Conservation (phyloP, 2,113 vertebrate species). For the Dicrurus megarhynchus region DNA sequence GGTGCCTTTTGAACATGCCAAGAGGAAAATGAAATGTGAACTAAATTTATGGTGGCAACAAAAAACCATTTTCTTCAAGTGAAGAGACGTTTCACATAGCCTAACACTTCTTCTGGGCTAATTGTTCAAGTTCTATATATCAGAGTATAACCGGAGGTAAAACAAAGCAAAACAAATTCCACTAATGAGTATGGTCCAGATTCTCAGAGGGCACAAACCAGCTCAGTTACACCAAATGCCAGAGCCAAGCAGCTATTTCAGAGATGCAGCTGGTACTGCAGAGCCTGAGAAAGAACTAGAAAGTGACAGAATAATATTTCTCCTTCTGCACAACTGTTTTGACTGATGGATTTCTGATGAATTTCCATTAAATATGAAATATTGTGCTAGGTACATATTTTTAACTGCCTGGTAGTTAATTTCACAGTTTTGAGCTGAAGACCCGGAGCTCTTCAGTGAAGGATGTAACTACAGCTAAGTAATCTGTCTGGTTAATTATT, state of each 20-base stretch:
- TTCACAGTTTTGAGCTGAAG: not conserved
- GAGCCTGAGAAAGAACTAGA: not conserved
- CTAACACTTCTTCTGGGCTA: slow-evolving; percentile 4
- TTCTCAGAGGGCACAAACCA: not conserved
- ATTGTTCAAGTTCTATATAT: slow-evolving; percentile 33
- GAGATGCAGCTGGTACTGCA: not conserved
- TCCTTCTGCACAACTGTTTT: not conserved
- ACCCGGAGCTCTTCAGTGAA: not conserved
- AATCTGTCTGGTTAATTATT: slow-evolving; percentile 25
- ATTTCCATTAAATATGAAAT: slow-evolving; percentile 48
- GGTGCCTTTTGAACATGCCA: not conserved
- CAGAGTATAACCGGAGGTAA: not conserved
- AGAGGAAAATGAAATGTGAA: slow-evolving; percentile 33
- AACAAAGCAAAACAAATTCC: slow-evolving; percentile 20
- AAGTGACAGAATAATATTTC: not conserved
- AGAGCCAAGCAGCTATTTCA: not conserved
- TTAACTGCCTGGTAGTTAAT: slow-evolving; percentile 41
- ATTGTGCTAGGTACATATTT: slow-evolving; percentile 25
- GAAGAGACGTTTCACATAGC: not conserved
- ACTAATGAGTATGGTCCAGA: not conserved
- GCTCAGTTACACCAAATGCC: not conserved
- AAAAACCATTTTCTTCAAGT: not conserved
- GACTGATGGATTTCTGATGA: slow-evolving; percentile 39
- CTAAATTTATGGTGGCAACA: slow-evolving; percentile 34
- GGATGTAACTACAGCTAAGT: not conserved